Evolutionary conservation across 2,888 invertebrate genomes (phyloP), one percentile per base, ranked within the genome.

Genomic region (Busseola fusca): DNA sequence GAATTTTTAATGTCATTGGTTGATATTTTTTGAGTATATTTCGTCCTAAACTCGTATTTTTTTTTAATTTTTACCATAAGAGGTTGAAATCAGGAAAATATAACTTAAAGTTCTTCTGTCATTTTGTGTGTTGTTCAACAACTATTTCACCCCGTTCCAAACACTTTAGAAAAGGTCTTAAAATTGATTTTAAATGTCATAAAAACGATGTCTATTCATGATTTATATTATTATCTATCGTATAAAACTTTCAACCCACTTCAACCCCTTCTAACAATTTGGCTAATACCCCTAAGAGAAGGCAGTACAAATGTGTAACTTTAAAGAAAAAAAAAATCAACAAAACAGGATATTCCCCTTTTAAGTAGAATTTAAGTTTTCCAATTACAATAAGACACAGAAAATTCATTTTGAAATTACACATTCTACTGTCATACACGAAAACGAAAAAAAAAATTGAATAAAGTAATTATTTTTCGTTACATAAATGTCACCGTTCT

Each of bases 401-500:
- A 25, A 34, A 12, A 16, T 3, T 52, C 3, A 30, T 14, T 30
- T 50, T 18, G 57, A 57, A 74, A 25, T 70, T 45, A 71, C 56
- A 52, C 60, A 76, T 42, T 21, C 1, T 9, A n/a, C 57, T 30
- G 77, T 45, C 58, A 67, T 34, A 34, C 6, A 52, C 1, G n/a
- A n/a, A 45, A 42, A 27, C 50, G 16, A 27, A 52, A 56, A 37
- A n/a, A 76, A 72, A 12, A 12, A 50, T 4, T 54, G 52, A 77
- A 71, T 54, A 16, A 78, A 75, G 72, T 75, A 72, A 75, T 77
- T 59, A 71, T 72, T 75, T 78, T 64, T 72, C 64, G 48, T 14
- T 18, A 42, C 1, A 56, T 50, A 71, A 76, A 76, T 72, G 54
- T 77, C 62, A 52, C 57, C 50, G 9, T 50, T 50, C 50, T 58